phyloP scores from a whole-genome alignment of 2,113 vertebrate genomes.

The Lutjanus erythropterus region DNA sequence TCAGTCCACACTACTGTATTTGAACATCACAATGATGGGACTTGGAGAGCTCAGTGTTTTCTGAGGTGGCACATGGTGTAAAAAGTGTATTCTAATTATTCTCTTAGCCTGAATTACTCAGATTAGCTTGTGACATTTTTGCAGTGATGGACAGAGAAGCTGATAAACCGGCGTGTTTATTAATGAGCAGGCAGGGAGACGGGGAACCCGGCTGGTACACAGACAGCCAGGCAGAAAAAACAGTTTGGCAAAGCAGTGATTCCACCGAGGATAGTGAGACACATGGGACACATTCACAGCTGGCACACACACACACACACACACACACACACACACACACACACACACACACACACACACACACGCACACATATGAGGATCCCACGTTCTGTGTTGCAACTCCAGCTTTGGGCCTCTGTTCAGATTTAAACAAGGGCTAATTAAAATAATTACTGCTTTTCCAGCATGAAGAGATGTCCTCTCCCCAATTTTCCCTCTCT shows the following conservation, averaged over 20 bases:
- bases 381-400: constrained; percentile 21
- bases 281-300: constrained; percentile 12
- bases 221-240: constrained; percentile 10
- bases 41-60: too few relatives aligned
- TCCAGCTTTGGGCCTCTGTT: constrained; percentile 59
- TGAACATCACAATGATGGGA: too few relatives aligned
- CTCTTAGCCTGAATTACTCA: background rate
- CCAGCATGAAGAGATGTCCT: constrained; percentile 57
- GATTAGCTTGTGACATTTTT: background rate
- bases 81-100: too few relatives aligned
- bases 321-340: background rate
- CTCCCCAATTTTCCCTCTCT: background rate
- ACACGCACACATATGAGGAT: constrained; percentile 1
- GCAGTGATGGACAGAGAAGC: constrained; percentile 8
- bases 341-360: background rate
- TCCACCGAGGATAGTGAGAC: constrained; percentile 47
- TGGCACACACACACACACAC: background rate
- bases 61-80: too few relatives aligned
- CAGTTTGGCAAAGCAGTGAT: constrained; percentile 25
- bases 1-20: too few relatives aligned
- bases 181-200: constrained; percentile 20
- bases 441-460: constrained; percentile 82
- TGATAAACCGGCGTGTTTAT: constrained; percentile 9
- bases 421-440: constrained; percentile 75
- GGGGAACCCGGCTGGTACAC: constrained; percentile 11